Conservation (phyloP, 2,888 invertebrate species). For the Eilema caniola region DNA sequence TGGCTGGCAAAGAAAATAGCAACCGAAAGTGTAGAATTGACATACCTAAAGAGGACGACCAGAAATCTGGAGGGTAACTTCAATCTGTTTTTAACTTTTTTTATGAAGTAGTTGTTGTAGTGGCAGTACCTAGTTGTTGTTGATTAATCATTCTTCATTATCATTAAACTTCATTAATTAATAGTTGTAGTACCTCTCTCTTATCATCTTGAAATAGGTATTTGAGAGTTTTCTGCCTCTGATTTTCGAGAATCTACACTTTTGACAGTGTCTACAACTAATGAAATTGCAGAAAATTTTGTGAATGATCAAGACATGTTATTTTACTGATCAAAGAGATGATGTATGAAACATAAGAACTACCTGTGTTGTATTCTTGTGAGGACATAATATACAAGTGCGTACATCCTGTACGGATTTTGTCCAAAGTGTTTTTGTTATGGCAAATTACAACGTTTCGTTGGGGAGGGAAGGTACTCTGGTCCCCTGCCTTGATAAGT, state of each 20-base stretch:
- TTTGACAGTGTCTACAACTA: too few species aligned
- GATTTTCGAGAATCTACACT: too few species aligned
- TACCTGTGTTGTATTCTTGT: too few species aligned
- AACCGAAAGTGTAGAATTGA: background rate
- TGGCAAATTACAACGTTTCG: too few species aligned
- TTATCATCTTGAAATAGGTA: too few species aligned
- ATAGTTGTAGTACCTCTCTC: background rate
- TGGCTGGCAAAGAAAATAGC: conserved; percentile 52
- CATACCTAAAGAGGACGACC: background rate
- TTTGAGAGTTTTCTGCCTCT: too few species aligned
- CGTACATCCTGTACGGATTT: too few species aligned
- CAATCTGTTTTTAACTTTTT: background rate
- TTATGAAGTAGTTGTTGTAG: too few species aligned
- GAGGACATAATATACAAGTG: too few species aligned
- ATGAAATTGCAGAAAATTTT: background rate
- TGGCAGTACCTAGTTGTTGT: too few species aligned
- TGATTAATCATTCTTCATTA: background rate
- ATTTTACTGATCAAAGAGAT: background rate
- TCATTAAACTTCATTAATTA: background rate
- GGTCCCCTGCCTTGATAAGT: background rate
- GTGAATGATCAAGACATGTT: background rate
- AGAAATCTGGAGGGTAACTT: background rate
- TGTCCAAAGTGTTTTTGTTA: too few species aligned
- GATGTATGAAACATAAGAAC: too few species aligned
- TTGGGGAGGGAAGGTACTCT: background rate